These are phyloP conservation scores for Ectemnius continuus DNA, from an alignment of 2,888 invertebrate genomes.

Conservation along the genomic window DNA sequence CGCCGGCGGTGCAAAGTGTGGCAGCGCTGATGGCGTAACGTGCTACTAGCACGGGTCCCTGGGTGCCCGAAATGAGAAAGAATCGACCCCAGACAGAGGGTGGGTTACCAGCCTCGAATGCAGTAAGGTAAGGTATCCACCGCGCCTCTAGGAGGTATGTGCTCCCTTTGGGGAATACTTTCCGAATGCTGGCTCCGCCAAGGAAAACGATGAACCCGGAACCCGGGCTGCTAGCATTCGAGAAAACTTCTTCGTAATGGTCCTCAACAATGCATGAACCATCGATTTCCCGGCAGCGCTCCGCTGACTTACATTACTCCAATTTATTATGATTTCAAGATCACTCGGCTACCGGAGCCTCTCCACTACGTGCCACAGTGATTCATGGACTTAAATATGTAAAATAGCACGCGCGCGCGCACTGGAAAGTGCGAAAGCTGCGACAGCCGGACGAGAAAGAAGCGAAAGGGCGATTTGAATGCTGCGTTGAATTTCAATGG, in stretches of 20 bases:
- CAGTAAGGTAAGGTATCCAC: conserved; percentile 56
- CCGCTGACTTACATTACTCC: not conserved
- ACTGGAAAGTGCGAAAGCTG: not conserved
- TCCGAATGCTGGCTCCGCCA: conserved; percentile 55
- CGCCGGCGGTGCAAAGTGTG: conserved; percentile 44
- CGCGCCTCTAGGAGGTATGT: conserved; percentile 40
- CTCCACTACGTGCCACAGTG: conserved; percentile 1
- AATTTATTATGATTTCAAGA: conserved; percentile 1
- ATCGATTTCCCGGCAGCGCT: not conserved
- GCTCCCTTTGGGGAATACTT: conserved; percentile 54
- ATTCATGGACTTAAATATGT: conserved; percentile 4
- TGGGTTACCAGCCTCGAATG: conserved; percentile 33
- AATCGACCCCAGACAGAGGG: conserved; percentile 54
- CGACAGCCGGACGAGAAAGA: not conserved
- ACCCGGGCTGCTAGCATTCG: not conserved
- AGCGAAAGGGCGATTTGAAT: not conserved
- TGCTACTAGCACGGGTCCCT: conserved; percentile 54
- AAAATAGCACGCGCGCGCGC: not conserved
- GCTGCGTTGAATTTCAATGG: conserved; percentile 5
- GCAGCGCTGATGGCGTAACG: conserved; percentile 52
- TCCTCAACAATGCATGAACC: conserved; percentile 17
- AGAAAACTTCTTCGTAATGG: not conserved
- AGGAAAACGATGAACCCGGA: conserved; percentile 50
- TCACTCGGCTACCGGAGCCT: not conserved
- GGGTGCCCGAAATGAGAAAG: conserved; percentile 59